Percentiles rank a stretch among this genome's conserved stretches.
These are phyloP conservation scores for Mastigias papua DNA, from an alignment of 30 jellyfish, hydroid and myxozoan genomes.

Conservation along the genomic window DNA sequence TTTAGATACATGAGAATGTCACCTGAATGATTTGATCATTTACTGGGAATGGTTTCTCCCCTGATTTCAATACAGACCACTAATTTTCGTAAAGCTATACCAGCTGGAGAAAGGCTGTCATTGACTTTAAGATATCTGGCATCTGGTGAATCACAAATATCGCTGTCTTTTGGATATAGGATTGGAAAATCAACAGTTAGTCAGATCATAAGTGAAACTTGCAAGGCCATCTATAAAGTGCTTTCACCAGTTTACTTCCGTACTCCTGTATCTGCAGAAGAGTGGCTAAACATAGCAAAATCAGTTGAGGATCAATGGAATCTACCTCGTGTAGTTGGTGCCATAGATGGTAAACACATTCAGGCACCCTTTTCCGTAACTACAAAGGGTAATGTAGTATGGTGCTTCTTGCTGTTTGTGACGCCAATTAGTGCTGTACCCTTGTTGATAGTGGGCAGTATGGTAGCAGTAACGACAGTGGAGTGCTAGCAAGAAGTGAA, in stretches of 20 bases:
- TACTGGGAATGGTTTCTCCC: constrained; percentile 23
- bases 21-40: constrained; percentile 38
- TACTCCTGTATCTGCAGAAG: constrained; percentile 37
- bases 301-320: constrained; percentile 39
- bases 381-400: constrained; percentile 39
- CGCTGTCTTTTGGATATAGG: constrained; percentile 18
- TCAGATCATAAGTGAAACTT: neutral
- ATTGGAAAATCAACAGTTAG: constrained; percentile 23
- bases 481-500: constrained; percentile 15
- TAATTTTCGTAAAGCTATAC: constrained; percentile 27
- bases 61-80: constrained; percentile 36
- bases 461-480: constrained; percentile 27
- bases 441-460: neutral
- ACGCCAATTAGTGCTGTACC: too few relatives aligned
- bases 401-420: too few relatives aligned
- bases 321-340: constrained; percentile 51
- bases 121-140: constrained; percentile 25
- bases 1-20: constrained; percentile 47
- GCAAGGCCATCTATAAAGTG: constrained; percentile 19
- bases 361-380: constrained; percentile 48
- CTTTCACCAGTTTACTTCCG: neutral
- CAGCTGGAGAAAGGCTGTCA: constrained; percentile 50
- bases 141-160: constrained; percentile 58
- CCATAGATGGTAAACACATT: constrained; percentile 67
- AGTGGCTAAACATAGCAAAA: constrained; percentile 38